Evolutionary conservation across 2,888 invertebrate species (phyloP).

Genomic region (Hemicrepidius hirtus): DNA sequence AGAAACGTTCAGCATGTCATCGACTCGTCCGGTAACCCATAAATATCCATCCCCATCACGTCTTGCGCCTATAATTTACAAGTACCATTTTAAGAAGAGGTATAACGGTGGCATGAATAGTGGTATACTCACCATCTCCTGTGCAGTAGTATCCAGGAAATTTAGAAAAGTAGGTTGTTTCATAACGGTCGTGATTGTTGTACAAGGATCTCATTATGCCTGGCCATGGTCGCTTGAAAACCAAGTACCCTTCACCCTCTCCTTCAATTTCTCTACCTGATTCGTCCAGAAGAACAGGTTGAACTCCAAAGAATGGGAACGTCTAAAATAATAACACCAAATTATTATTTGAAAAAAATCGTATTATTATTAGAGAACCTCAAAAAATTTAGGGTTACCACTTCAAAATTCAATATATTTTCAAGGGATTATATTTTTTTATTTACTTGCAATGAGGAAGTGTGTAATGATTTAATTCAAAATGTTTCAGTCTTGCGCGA

Average conservation of each 20-base stretch:
- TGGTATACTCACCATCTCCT: conserved; percentile 91
- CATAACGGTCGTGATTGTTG: conserved; percentile 92
- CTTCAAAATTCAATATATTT: too few species aligned
- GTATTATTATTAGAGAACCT: too few species aligned
- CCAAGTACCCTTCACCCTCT: conserved; percentile 95
- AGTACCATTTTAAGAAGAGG: too few species aligned
- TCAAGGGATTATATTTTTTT: too few species aligned
- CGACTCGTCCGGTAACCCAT: conserved; percentile 97
- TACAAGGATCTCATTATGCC: conserved; percentile 97
- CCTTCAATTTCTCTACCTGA: conserved; percentile 90
- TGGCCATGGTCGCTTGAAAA: conserved; percentile 97
- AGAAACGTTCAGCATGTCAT: conserved; percentile 99
- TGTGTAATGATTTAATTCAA: not conserved
- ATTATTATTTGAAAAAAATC: too few species aligned
- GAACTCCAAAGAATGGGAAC: conserved; percentile 98
- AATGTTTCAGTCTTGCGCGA: too few species aligned
- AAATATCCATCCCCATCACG: conserved; percentile 95
- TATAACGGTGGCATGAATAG: too few species aligned
- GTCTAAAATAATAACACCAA: conserved; percentile 75
- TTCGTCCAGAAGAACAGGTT: conserved; percentile 91
- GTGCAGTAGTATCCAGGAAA: conserved; percentile 98
- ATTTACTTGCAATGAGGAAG: too few species aligned
- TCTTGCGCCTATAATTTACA: conserved; percentile 81
- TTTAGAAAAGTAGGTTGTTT: conserved; percentile 94
- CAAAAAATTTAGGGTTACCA: too few species aligned